Percentiles rank a stretch among this genome's conserved stretches.
Evolutionary conservation across 2,113 vertebrate species (phyloP).

Genomic region (Ceyx margarethae): DNA sequence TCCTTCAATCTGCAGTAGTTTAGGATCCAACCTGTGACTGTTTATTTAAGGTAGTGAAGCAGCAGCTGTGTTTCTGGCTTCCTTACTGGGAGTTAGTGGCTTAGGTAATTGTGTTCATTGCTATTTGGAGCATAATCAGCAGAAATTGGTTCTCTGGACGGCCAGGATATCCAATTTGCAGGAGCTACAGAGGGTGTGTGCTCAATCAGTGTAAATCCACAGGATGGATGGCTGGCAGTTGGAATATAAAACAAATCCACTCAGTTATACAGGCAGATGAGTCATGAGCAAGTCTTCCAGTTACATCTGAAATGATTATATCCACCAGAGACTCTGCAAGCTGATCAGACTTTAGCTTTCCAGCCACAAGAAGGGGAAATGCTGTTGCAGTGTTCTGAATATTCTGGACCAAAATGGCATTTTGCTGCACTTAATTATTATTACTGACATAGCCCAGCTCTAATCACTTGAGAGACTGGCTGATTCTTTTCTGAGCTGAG

Average conservation of each 20-base stretch:
- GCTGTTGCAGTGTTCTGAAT: background rate
- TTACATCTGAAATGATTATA: constrained; percentile 9
- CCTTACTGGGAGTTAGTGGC: constrained; percentile 2
- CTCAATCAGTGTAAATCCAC: constrained; percentile 31
- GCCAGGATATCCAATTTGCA: constrained; percentile 50
- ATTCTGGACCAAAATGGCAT: background rate
- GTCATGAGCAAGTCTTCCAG: constrained; percentile 33
- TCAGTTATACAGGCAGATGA: constrained; percentile 36
- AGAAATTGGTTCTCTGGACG: constrained; percentile 15
- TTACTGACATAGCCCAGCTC: background rate
- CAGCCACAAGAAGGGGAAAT: background rate
- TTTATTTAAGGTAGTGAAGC: background rate
- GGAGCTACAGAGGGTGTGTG: background rate
- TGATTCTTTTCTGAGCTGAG: background rate
- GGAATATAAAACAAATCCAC: constrained; percentile 20
- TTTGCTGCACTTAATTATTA: background rate
- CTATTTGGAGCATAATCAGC: constrained; percentile 56
- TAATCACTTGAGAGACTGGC: background rate
- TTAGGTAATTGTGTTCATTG: constrained; percentile 34
- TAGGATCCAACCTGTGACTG: background rate
- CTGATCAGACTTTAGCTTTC: constrained; percentile 9
- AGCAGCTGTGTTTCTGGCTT: constrained; percentile 25
- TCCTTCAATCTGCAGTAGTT: background rate
- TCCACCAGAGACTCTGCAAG: constrained; percentile 13
- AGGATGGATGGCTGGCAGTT: constrained; percentile 39